phyloP scores from a whole-genome alignment of 2,113 vertebrate species.

The Mesoclemmys tuberculata region DNA sequence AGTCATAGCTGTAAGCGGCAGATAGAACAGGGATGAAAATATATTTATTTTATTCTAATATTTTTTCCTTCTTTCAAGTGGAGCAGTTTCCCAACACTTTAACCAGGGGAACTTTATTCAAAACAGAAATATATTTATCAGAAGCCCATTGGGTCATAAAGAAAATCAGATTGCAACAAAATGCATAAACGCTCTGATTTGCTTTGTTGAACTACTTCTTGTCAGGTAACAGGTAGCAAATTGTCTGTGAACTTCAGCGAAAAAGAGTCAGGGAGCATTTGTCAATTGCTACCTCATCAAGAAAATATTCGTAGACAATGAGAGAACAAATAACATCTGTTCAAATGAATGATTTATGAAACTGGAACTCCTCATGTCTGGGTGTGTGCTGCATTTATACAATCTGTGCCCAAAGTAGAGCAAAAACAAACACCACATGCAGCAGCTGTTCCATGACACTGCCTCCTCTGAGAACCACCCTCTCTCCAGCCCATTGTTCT shows the following conservation, averaged over 20 bases:
- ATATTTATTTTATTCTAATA: background rate
- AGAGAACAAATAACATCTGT: slow-evolving; percentile 30
- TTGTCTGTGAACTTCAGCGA: background rate
- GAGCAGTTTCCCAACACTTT: background rate
- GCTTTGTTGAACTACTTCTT: background rate
- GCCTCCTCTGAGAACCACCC: background rate
- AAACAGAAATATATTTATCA: background rate
- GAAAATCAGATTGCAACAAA: background rate
- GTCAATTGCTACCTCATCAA: background rate
- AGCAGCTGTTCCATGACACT: background rate
- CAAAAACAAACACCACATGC: background rate
- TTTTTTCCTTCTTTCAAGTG: background rate
- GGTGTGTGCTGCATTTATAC: background rate
- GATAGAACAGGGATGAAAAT: background rate
- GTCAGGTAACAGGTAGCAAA: background rate
- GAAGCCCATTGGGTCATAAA: background rate
- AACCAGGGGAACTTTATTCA: background rate
- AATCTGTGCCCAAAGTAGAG: background rate
- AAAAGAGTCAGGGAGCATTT: background rate
- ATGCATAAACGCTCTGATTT: background rate
- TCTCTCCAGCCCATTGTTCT: background rate
- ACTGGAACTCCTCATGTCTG: background rate
- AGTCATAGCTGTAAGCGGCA: background rate
- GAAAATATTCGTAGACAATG: slow-evolving; percentile 27
- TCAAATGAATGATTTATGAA: slow-evolving; percentile 14